These are phyloP conservation scores for Hydrotaea cyrtoneurina DNA, from an alignment of 2,888 invertebrate genomes.

Conservation along the genomic window DNA sequence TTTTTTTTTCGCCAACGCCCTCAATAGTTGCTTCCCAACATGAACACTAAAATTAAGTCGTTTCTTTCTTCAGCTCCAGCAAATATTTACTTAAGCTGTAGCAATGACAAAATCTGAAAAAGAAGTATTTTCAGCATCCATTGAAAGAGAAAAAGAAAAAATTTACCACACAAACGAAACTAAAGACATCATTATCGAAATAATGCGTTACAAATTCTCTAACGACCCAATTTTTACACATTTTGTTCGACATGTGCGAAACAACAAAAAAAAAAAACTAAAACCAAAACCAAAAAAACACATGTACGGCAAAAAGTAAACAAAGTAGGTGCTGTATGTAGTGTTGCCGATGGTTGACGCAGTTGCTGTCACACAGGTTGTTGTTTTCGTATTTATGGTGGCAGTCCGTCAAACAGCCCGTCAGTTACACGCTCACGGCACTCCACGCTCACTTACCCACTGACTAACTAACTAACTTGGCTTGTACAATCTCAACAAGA, in stretches of 20 bases:
- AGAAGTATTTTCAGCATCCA: not conserved
- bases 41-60: not conserved
- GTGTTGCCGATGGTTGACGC: not conserved
- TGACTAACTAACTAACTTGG: not conserved
- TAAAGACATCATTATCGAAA: constrained; percentile 10
- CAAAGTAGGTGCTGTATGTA: constrained; percentile 11
- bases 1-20: not conserved
- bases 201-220: constrained; percentile 57
- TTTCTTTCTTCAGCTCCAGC: not conserved
- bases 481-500: constrained; percentile 42
- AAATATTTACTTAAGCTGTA: constrained; percentile 3
- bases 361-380: too few species aligned
- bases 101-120: not conserved
- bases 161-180: not conserved
- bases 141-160: too few species aligned
- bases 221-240: constrained; percentile 57
- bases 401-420: not conserved
- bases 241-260: constrained; percentile 35
- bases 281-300: not conserved
- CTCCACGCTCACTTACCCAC: not conserved
- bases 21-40: not conserved
- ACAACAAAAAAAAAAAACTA: not conserved
- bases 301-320: not conserved
- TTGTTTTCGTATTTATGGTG: not conserved
- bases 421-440: not conserved